Conservation (phyloP, 2,113 vertebrate species). For the Heterocephalus glaber region DNA sequence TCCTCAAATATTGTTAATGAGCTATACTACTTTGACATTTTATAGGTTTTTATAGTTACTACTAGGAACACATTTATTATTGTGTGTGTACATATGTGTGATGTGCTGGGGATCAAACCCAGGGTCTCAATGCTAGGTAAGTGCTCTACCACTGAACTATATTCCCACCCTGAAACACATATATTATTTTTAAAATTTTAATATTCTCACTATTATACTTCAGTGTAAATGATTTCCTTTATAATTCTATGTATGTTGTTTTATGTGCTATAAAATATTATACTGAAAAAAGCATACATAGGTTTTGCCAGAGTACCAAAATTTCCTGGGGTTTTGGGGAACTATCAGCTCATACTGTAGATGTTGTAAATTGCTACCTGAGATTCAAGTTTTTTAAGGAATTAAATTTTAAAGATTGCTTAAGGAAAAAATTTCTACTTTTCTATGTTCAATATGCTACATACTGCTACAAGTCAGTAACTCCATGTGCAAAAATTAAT, state of each 20-base stretch:
- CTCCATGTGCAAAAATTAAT: background rate
- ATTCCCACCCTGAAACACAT: background rate
- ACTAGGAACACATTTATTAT: background rate
- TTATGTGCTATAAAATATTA: background rate
- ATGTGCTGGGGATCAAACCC: background rate
- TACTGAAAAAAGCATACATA: background rate
- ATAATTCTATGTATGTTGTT: background rate
- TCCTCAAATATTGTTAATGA: background rate
- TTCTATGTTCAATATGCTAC: background rate
- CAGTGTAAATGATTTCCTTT: background rate
- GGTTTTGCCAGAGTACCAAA: background rate
- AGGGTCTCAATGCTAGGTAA: background rate
- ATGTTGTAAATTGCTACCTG: background rate
- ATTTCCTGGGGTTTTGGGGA: background rate
- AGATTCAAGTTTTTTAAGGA: background rate
- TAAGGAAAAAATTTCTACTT: background rate
- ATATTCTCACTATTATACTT: background rate
- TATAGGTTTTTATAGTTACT: background rate
- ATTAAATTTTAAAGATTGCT: background rate
- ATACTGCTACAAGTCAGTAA: background rate
- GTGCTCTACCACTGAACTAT: background rate
- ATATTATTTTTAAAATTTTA: background rate
- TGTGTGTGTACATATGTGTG: background rate
- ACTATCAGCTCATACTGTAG: background rate
- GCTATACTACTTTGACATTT: background rate